Evolutionary conservation across 2,888 invertebrate species (phyloP).

Genomic region (Luperina testacea): DNA sequence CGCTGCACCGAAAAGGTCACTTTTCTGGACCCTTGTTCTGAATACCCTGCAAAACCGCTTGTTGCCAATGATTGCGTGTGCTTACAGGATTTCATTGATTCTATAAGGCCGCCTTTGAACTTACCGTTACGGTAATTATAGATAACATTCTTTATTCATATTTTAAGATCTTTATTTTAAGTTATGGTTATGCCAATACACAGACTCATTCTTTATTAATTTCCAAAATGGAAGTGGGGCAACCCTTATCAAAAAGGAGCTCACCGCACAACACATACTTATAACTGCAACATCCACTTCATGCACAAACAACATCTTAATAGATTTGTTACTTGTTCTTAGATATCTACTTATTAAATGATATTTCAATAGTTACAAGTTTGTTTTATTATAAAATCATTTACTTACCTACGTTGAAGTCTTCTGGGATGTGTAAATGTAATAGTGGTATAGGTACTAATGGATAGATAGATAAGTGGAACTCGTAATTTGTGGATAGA

Average conservation of each 20-base stretch:
- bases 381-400: background rate
- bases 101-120: constrained; percentile 77
- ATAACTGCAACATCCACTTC: background rate
- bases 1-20: constrained; percentile 66
- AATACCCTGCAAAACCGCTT: constrained; percentile 6
- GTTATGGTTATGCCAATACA: constrained; percentile 27
- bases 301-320: background rate
- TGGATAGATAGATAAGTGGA: background rate
- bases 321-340: background rate
- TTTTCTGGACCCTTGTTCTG: constrained; percentile 16
- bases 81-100: constrained; percentile 76
- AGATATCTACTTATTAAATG: constrained; percentile 5
- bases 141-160: background rate
- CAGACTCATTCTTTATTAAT: constrained; percentile 2
- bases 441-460: background rate
- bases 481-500: background rate
- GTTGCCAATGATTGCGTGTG: constrained; percentile 69
- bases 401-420: background rate
- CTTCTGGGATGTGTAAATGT: background rate
- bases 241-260: background rate
- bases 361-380: background rate
- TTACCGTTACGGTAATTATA: background rate
- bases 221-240: background rate
- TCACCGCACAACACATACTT: background rate
- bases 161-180: background rate